Conservation (phyloP, 2,113 vertebrate genomes). For the Azemiops feae region DNA sequence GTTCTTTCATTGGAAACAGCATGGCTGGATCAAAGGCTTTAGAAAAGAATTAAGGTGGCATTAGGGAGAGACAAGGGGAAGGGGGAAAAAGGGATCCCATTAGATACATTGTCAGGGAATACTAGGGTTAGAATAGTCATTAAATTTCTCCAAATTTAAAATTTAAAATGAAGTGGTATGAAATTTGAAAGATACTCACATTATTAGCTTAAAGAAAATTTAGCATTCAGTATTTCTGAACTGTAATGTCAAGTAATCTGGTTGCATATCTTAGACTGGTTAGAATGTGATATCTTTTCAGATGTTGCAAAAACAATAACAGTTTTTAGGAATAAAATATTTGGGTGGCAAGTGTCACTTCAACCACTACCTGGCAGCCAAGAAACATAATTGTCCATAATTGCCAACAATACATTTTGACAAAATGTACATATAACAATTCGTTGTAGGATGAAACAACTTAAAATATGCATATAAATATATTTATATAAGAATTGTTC, state of each 20-base stretch:
- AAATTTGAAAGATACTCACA: neutral
- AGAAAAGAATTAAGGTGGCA: neutral
- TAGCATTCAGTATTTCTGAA: neutral
- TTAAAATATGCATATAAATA: neutral
- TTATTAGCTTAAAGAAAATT: neutral
- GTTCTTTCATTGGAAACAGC: neutral
- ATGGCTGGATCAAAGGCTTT: neutral
- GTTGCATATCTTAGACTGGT: neutral
- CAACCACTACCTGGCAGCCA: neutral
- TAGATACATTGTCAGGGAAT: neutral
- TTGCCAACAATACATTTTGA: neutral
- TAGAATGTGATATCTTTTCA: neutral
- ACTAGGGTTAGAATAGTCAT: neutral
- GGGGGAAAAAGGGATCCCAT: neutral
- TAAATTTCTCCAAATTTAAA: neutral
- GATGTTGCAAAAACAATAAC: neutral
- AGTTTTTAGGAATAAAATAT: neutral
- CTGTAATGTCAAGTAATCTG: neutral
- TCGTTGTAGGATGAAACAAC: neutral
- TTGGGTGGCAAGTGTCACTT: neutral
- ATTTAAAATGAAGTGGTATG: neutral
- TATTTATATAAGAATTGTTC: neutral
- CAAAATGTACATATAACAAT: neutral
- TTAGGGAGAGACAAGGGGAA: neutral
- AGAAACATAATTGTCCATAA: neutral